Evolutionary conservation across 2,113 vertebrate species (phyloP).

Genomic region (Pachypanchax playfairii): DNA sequence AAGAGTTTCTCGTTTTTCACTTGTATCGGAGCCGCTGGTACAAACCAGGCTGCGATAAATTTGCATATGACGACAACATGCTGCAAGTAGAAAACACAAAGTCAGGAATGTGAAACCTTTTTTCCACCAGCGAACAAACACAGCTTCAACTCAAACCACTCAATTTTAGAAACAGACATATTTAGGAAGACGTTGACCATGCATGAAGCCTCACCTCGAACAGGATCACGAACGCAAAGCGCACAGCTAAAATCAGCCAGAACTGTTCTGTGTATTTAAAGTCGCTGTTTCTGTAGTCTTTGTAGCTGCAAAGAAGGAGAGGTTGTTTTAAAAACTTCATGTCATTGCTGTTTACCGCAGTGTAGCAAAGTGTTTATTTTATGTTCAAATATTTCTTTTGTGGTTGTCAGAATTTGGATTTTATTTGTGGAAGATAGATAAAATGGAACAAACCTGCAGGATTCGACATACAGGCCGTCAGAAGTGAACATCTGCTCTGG

Average conservation of each 20-base stretch:
- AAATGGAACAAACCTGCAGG: slow-evolving; percentile 85
- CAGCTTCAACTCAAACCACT: neutral
- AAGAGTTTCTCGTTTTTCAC: slow-evolving; percentile 87
- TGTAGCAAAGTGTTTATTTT: neutral
- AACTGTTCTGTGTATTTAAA: slow-evolving; percentile 84
- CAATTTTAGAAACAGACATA: neutral
- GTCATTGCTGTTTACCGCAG: too few relatives aligned
- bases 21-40: slow-evolving; percentile 82
- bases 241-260: slow-evolving; percentile 90
- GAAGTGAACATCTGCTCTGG: slow-evolving; percentile 42
- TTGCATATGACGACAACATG: slow-evolving; percentile 91
- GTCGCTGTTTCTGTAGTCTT: slow-evolving; percentile 85
- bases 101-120: slow-evolving; percentile 4
- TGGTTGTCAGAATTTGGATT: neutral
- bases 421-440: neutral
- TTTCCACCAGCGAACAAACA: neutral
- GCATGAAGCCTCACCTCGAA: slow-evolving; percentile 83
- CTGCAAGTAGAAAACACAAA: slow-evolving; percentile 70
- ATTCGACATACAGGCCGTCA: slow-evolving; percentile 48
- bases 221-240: slow-evolving; percentile 91
- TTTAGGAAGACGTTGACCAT: neutral
- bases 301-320: slow-evolving; percentile 81
- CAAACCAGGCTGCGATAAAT: slow-evolving; percentile 89
- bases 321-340: neutral
- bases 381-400: neutral